Evolutionary conservation across 2,888 invertebrate species (phyloP), one percentile per base, ranked within the genome.

Genomic region (Drosophila lacicola): DNA sequence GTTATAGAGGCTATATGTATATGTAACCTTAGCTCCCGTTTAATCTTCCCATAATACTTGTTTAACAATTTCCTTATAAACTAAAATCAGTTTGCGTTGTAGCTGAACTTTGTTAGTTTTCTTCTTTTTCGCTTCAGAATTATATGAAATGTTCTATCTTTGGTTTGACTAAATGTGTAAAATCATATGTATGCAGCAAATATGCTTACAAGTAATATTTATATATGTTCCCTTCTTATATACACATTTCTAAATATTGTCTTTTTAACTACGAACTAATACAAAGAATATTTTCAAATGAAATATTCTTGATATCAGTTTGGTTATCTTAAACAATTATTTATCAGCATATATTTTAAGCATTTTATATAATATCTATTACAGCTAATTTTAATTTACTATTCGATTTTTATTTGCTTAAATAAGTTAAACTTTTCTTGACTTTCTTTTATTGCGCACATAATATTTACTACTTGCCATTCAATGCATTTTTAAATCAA

Each of bases 1-100:
- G 51, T 41, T 45, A 44, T 56, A 4, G 13, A 36, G 11, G 3
- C 29, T 45, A 44, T 53, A 46, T 46, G 4, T 17, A 4, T 25
- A 45, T 25, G 9, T 39, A 45, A 41, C 14, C 34, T 10, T 45
- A 19, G 19, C 9, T 39, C 9, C 39, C 36, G 44, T 11, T 9
- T 45, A 17, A 19, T 11, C 2, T 34, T 25, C 33, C 33, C 45
- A 56, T 75, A 75, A 75, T 75, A 75, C 75, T 75, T 75, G 46
- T 54, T 56, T 17, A 10, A 19, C 60, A 46, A 55, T 42, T 42
- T 51, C 25, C 2, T 14, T 37, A 14, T 25, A 13, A 37, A 39
- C 14, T 21, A 25, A 49, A 58, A 29, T 55, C 25, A 1, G 8
- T 34, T 36, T 19, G 5, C 33, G 6, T 3, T 45, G 13, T 21